These are phyloP conservation scores for Rhinoraja longicauda DNA, from an alignment of 2,797 vertebrate genomes.

Conservation along the genomic window DNA sequence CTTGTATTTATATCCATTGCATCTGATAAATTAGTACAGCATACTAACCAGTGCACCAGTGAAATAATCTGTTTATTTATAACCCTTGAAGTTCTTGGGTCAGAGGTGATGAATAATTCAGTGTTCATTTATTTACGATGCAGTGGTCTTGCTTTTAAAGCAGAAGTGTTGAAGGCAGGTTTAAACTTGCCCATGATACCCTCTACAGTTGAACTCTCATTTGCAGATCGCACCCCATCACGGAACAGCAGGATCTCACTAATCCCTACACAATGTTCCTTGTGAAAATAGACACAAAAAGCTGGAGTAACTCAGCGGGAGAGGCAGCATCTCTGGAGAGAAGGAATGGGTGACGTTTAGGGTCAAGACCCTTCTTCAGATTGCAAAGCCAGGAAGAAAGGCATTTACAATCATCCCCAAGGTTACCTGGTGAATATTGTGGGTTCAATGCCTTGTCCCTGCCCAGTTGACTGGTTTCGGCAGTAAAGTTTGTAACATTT, in stretches of 20 bases:
- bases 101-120: neutral
- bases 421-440: neutral
- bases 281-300: too few species aligned
- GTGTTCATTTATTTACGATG: neutral
- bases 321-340: too few species aligned
- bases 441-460: neutral
- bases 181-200: neutral
- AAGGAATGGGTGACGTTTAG: too few species aligned
- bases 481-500: neutral
- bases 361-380: too few species aligned
- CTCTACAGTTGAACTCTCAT: neutral
- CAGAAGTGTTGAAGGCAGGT: neutral
- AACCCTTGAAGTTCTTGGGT: neutral
- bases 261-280: neutral
- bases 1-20: neutral
- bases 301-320: too few species aligned
- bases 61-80: neutral
- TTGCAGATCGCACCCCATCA: neutral
- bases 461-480: neutral
- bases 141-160: neutral
- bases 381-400: too few species aligned
- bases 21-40: neutral
- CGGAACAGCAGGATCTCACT: neutral
- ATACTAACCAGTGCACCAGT: neutral
- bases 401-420: neutral